These are phyloP conservation scores for Australoheros facetus DNA, from an alignment of 2,797 vertebrate species.

Conservation along the genomic window DNA sequence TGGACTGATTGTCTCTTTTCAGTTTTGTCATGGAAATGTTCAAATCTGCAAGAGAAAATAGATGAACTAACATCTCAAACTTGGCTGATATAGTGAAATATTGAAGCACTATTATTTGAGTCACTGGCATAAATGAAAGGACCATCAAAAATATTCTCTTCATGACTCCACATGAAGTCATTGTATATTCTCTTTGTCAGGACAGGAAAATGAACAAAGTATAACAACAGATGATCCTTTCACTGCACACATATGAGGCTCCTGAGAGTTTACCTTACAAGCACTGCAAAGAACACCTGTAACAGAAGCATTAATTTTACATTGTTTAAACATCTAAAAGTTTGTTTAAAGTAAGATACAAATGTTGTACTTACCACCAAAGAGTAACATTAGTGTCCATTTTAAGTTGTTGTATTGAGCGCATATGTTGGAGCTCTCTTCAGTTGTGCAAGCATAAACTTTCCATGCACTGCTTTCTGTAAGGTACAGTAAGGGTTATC, in stretches of 20 bases:
- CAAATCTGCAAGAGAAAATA: constrained; percentile 17
- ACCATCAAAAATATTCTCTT: accelerated
- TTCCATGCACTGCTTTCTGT: accelerated
- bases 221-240: constrained; percentile 33
- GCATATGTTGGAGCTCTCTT: constrained; percentile 1
- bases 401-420: neutral
- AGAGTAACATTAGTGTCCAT: neutral
- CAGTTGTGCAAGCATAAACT: neutral
- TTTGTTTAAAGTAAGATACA: neutral
- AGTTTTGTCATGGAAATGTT: neutral
- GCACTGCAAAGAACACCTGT: constrained; percentile 16
- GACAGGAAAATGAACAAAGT: constrained; percentile 14
- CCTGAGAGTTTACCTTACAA: neutral
- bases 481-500: neutral
- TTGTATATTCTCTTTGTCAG: accelerated
- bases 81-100: constrained; percentile 12
- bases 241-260: constrained; percentile 22
- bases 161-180: constrained; percentile 24
- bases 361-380: constrained; percentile 27
- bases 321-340: neutral
- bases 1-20: neutral
- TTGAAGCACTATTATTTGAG: neutral
- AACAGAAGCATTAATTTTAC: neutral
- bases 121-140: constrained; percentile 20
- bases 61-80: neutral